Evolutionary conservation across 2,113 vertebrate genomes (phyloP).

Genomic region (Hypanus sabinus): DNA sequence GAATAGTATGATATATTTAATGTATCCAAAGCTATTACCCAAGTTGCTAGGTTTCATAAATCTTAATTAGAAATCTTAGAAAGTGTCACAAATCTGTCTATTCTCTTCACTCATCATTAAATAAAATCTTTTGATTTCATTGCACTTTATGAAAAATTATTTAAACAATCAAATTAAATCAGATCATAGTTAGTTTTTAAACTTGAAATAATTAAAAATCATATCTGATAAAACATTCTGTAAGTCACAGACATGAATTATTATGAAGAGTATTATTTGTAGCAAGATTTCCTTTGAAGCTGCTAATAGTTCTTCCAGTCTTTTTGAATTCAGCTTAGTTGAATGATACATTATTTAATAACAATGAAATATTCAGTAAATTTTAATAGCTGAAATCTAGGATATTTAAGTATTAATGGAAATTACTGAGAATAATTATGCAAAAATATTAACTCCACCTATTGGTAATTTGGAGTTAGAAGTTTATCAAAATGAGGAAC

Average conservation of each 20-base stretch:
- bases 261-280: background rate
- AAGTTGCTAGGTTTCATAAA: background rate
- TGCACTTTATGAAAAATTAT: background rate
- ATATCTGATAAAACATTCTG: background rate
- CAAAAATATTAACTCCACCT: background rate
- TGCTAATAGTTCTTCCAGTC: background rate
- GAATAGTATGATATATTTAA: background rate
- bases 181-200: background rate
- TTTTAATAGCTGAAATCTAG: background rate
- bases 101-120: background rate
- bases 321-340: constrained; percentile 18
- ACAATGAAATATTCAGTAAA: constrained; percentile 24
- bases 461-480: background rate
- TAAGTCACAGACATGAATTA: background rate
- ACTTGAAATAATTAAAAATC: background rate
- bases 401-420: background rate
- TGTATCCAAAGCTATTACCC: background rate
- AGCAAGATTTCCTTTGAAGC: background rate
- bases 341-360: constrained; percentile 20
- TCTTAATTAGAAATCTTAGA: background rate
- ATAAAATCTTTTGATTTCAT: background rate
- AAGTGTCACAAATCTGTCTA: background rate
- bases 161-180: background rate
- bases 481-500: too few species aligned
- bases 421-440: background rate